Base-by-base conservation (phyloP, 92 coral and sea anemone species). In the Zoanthus sociatus region DNA sequence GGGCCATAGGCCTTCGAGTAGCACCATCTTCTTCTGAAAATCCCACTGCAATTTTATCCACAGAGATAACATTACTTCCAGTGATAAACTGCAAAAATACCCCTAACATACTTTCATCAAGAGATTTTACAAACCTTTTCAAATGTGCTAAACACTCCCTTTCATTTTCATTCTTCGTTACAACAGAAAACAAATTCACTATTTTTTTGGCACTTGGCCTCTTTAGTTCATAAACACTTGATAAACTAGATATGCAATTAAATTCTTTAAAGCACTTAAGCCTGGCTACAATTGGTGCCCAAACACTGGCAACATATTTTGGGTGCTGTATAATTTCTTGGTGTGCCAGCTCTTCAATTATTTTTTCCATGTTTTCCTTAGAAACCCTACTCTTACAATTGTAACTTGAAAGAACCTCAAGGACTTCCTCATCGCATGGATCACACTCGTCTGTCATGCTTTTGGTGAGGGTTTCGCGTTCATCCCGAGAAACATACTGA, bases 241-340 rank as follows among this genome's bases (percentile, higher is more conserved):
- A 12, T 21, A 67, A 55, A 70, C 74, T 61, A 69, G 33, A 55
- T 77, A 30, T 54, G 50, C 53, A 51, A 60, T 72, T 58, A 61
- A 88, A 88, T 33, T 88, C 66, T 72, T n/a, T 44, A 37, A 20
- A 50, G 37, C 12, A 46, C 63, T 88, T 88, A 6, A 88, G 83
- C 9, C 66, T 12, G 3, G 7, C 20, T 9, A 82, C 51, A 46
- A 83, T 83, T 5, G 88, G 91, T 21, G 53, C 55, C 91, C 91
- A 88, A 60, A 88, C 88, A 82, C 53, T 82, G 15, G 88, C 83
- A 45, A 88, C 32, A 69, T 88, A 88, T 70, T 73, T 88, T 18
- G 91, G 91, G 7, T 58, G 77, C 60, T 88, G 90, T 17, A 88
- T 58, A 21, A 88, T 16, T 64, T 88, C 90, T 82, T 88, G 90